Evolutionary conservation across 2,797 vertebrate species (phyloP), one percentile per base, ranked within the genome.

Genomic region (Coranthus polyacanthus): DNA sequence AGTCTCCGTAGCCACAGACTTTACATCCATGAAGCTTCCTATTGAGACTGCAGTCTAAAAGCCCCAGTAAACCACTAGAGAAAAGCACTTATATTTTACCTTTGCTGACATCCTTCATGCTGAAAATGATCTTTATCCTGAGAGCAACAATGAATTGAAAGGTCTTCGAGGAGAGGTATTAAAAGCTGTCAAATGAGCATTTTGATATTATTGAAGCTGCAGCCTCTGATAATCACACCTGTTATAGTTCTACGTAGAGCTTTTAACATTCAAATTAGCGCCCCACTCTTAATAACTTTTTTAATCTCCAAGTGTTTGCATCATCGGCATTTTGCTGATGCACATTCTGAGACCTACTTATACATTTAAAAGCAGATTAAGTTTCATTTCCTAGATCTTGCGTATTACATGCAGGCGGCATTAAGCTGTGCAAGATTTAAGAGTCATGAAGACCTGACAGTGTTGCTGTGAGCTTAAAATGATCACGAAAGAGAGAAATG

Each of bases 171-270:
- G 59, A 75, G 38, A 3, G 5, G 3, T 11, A 53, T 49, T 57
- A 50, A 74, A 81, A 74, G 60, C 44, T 54, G 52, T 56, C 70
- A 75, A 66, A 79, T 64, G 39, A 75, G 52, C 47, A 58, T 83
- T 78, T 75, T 72, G 66, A 83, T 82, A 43, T 66, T 57, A 78
- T 53, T 73, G 41, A 52, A 41, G 56, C 34, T 24, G 50, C 54
- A 69, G 43, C 58, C 78, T 68, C 74, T 78, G 59, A 73, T 44
- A 20, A 59, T 57, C 50, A 20, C 6, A 37, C 47, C n/a, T 32
- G 43, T 76, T 60, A 73, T 73, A 32, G 65, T 64, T 64, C 77
- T 56, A 55, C 32, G 43, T 52, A 36, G 50, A 57, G 58, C 73
- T 68, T 79, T 85, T 63, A 72, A 73, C 37, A 63, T 50, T 56